Evolutionary conservation across 2,888 invertebrate species (phyloP), one percentile per base, ranked within the genome.

Genomic region (Pollenia amentaria): DNA sequence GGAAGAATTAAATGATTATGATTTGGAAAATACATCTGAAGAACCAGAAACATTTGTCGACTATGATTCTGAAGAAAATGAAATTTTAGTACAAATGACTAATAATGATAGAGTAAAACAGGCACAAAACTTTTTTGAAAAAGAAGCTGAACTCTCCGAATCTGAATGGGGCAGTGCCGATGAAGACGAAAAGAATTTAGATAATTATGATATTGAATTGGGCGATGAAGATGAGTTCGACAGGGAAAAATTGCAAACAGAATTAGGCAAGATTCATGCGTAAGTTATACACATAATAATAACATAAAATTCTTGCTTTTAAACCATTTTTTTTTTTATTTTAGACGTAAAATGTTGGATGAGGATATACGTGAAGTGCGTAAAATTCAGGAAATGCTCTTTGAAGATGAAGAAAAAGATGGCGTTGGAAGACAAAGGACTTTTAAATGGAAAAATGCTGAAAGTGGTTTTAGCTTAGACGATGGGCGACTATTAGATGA

Each of bases 91-190:
- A 3, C 88, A 92, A 89, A 90, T 93, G 91, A 92, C 91, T 0
- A 92, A 92, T 77, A 90, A 90, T 40, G 92, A 92, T 57, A 89
- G 92, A 89, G 79, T 91, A 89, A 91, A 92, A 44, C 95, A 95
- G 70, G 94, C 95, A 0, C 93, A 94, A 0, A 96, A 97, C 72
- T 99, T 97, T 94, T 94, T 98, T 76, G 98, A 99, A 89, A 95
- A 96, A 53, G 98, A 99, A 93, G 98, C 98, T 0, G 98, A 98
- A 90, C 93, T 99, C 46, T 97, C 98, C 0, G 98, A 98, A 90
- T 97, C 97, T 3, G 98, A 98, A 89, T 97, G 96, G 96, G 97
- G 96, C 0, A 97, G 97, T 64, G 98, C 95, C 0, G 98, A 98
- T 91, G 98, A 97, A 93, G 97, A 98, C 92, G 97, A 98, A 93